phyloP scores from a whole-genome alignment of 1,140 invertebrate genomes.

The Macrocentrus cingulum region DNA sequence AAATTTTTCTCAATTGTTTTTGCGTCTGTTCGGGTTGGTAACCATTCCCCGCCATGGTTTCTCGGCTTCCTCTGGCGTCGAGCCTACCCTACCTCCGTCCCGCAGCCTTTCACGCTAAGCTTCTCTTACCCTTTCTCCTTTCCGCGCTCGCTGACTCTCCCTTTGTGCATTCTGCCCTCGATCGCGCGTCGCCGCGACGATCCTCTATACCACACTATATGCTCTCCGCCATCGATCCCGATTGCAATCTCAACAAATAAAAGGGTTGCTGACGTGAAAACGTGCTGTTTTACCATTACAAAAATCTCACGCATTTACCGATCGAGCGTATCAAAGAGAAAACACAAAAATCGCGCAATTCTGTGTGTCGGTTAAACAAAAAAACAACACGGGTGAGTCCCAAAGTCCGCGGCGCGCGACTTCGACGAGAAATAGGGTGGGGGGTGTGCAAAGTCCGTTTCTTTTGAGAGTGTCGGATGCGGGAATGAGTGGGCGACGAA shows the following conservation, averaged over 20 bases:
- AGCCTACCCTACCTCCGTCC: constrained; percentile 18
- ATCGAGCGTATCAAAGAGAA: too few relatives aligned
- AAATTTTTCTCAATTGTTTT: constrained; percentile 34
- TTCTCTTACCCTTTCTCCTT: constrained; percentile 16
- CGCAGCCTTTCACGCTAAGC: constrained; percentile 21
- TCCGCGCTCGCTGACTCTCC: background rate
- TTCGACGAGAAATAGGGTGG: too few relatives aligned
- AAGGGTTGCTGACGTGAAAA: constrained; percentile 8
- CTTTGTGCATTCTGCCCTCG: constrained; percentile 4
- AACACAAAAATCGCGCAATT: too few relatives aligned
- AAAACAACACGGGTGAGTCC: too few relatives aligned
- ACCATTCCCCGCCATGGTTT: constrained; percentile 23
- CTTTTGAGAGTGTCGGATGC: too few relatives aligned
- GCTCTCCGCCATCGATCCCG: background rate
- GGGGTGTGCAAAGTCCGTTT: too few relatives aligned
- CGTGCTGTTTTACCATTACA: background rate
- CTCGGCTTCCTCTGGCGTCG: constrained; percentile 22
- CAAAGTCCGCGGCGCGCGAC: too few relatives aligned
- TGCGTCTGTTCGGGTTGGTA: constrained; percentile 28
- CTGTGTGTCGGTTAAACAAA: too few relatives aligned
- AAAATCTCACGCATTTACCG: too few relatives aligned
- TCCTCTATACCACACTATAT: too few relatives aligned
- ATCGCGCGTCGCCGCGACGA: background rate
- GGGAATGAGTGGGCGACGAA: too few relatives aligned
- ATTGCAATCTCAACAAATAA: background rate